A percentile compares a stretch with the other conserved stretches of the same genome.
Conservation (phyloP, 2,888 invertebrate genomes). For the Ectemnius cavifrons region DNA sequence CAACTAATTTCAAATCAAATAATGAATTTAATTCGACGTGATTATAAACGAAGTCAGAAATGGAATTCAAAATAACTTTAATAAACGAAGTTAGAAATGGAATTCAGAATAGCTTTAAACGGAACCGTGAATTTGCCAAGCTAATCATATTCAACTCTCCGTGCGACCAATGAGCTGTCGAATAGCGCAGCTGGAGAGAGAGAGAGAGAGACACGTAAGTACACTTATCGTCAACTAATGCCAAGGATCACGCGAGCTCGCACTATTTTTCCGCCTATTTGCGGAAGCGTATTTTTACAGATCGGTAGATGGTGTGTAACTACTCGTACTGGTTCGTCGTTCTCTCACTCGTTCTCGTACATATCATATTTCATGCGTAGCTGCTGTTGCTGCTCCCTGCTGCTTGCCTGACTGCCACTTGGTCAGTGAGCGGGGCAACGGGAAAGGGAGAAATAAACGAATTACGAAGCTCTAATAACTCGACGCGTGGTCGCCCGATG, state of each 20-base stretch:
- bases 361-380: slow-evolving; percentile 6
- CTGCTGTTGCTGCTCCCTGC: not conserved
- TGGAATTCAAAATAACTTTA: too few species aligned
- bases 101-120: too few species aligned
- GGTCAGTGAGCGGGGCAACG: too few species aligned
- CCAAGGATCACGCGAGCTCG: not conserved
- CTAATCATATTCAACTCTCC: too few species aligned
- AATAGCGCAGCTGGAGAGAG: not conserved
- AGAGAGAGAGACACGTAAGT: not conserved
- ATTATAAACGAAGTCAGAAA: too few species aligned
- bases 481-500: slow-evolving; percentile 14
- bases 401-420: not conserved
- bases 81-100: too few species aligned
- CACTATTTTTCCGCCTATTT: slow-evolving; percentile 2
- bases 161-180: not conserved
- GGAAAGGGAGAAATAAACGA: slow-evolving; percentile 10
- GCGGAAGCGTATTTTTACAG: slow-evolving; percentile 7
- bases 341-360: not conserved
- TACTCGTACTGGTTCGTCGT: not conserved
- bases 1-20: too few species aligned
- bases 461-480: not conserved
- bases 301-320: not conserved
- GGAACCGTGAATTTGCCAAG: too few species aligned
- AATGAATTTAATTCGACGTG: too few species aligned
- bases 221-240: slow-evolving; percentile 1